A percentile compares a stretch with the other conserved stretches of the same genome.
phyloP scores from a whole-genome alignment of 2,113 vertebrate species.

The Marmota flaviventris region DNA sequence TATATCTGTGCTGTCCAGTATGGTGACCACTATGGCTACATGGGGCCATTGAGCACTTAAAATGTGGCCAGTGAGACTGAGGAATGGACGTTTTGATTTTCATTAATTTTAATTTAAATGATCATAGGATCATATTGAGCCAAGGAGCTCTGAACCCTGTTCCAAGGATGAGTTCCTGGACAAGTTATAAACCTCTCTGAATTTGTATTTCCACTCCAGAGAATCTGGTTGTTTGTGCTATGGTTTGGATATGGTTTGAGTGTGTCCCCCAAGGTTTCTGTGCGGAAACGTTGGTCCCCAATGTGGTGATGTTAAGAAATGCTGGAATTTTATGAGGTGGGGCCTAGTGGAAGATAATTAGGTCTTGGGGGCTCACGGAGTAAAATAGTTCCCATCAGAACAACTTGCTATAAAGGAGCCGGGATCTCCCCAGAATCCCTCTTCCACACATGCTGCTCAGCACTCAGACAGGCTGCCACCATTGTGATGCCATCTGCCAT shows the following conservation, averaged over 20 bases:
- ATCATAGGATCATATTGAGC: neutral
- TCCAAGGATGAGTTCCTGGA: neutral
- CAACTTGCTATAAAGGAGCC: neutral
- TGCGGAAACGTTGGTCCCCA: neutral
- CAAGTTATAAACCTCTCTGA: neutral
- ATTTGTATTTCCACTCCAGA: conserved; percentile 3
- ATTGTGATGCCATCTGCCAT: neutral
- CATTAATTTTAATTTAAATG: conserved; percentile 17
- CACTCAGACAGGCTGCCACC: neutral
- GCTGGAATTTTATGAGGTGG: neutral
- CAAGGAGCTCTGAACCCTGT: neutral
- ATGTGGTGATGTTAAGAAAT: neutral
- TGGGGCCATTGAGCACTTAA: neutral
- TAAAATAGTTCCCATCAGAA: neutral
- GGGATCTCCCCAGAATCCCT: neutral
- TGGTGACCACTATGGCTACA: neutral
- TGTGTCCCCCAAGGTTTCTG: neutral
- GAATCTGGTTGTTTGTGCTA: neutral
- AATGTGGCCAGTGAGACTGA: conserved; percentile 6
- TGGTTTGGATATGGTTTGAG: neutral
- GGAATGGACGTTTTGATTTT: neutral
- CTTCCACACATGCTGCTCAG: neutral
- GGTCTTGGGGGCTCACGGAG: neutral
- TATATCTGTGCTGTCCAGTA: neutral
- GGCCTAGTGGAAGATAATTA: neutral